These are phyloP conservation scores for Eucidaris tribuloides DNA, from an alignment of 35 echinoderm and acorn worm species.

Conservation along the genomic window DNA sequence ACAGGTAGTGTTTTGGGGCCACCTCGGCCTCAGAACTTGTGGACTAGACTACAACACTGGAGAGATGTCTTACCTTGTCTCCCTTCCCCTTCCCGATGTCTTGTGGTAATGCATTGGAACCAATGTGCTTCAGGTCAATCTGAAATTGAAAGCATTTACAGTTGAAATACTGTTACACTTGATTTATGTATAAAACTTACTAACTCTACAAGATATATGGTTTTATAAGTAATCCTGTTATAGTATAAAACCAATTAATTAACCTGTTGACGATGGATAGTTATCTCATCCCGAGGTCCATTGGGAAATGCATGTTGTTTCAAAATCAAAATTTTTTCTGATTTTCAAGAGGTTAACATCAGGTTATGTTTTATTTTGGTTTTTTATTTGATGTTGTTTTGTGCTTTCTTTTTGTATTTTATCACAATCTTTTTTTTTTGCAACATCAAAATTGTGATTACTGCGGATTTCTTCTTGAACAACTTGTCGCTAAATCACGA, in stretches of 20 bases:
- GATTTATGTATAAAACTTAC: neutral
- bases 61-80: constrained; percentile 41
- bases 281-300: neutral
- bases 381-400: no score
- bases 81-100: constrained; percentile 66
- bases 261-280: neutral
- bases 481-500: no score
- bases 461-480: no score
- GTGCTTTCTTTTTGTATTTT: no score
- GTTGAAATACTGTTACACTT: neutral
- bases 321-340: neutral
- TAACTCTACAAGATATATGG: neutral
- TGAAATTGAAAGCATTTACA: neutral
- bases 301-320: neutral
- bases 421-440: no score
- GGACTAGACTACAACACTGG: no score
- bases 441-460: no score
- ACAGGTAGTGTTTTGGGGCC: no score
- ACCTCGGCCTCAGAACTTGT: no score
- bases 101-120: constrained; percentile 7
- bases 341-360: no score
- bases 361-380: no score
- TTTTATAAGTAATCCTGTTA: neutral
- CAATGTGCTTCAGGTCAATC: constrained; percentile 75
- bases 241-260: neutral